Percentiles rank a stretch among this genome's conserved stretches.
Evolutionary conservation across 1,140 invertebrate species (phyloP).

Genomic region (Holotrichia oblita): DNA sequence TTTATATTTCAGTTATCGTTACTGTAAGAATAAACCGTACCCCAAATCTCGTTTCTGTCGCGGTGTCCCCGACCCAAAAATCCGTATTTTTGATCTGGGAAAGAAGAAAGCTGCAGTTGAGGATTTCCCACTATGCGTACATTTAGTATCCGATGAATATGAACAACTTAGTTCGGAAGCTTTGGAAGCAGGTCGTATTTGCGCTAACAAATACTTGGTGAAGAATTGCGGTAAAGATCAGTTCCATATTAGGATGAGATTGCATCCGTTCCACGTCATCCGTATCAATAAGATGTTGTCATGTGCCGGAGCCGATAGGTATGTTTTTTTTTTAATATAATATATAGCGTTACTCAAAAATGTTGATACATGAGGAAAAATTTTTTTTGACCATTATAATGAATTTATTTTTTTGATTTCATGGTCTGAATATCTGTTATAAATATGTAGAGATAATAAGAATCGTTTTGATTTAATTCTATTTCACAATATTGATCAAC

Average conservation of each 20-base stretch:
- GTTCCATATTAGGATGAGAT: slow-evolving; percentile 97
- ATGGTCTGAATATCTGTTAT: no score
- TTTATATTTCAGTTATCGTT: slow-evolving; percentile 86
- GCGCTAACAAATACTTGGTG: slow-evolving; percentile 97
- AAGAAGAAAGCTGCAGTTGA: slow-evolving; percentile 97
- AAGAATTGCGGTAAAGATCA: slow-evolving; percentile 99
- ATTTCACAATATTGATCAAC: not conserved
- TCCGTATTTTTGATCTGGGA: slow-evolving; percentile 99
- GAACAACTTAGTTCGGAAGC: slow-evolving; percentile 99
- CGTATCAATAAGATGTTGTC: slow-evolving; percentile 99
- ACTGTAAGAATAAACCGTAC: slow-evolving; percentile 99
- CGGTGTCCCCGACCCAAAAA: slow-evolving; percentile 99
- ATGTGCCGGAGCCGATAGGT: slow-evolving; percentile 99
- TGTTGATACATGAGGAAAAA: no score
- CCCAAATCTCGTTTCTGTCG: slow-evolving; percentile 99
- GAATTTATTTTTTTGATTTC: no score
- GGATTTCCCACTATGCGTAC: slow-evolving; percentile 97
- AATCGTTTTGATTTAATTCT: not conserved
- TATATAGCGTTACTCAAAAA: no score
- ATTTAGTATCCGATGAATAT: slow-evolving; percentile 98
- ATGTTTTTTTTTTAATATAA: no score
- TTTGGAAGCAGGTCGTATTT: slow-evolving; percentile 98
- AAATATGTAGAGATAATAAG: no score
- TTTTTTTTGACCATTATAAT: no score
- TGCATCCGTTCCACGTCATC: slow-evolving; percentile 99